Percentiles rank a stretch among this genome's conserved stretches.
These are phyloP conservation scores for Harmothoe impar DNA, from an alignment of 2,888 invertebrate genomes.

Conservation along the genomic window DNA sequence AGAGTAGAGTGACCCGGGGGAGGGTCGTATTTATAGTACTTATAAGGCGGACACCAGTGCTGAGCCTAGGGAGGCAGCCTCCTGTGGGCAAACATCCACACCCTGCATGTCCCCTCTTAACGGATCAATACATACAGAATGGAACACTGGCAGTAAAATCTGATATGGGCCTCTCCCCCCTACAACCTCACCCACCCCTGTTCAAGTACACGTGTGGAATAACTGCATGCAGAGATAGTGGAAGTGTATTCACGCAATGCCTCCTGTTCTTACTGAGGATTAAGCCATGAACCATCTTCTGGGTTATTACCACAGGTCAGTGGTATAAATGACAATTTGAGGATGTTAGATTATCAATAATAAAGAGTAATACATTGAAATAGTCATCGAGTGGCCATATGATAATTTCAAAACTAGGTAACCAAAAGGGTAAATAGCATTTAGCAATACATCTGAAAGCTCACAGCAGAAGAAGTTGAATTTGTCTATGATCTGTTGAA, in stretches of 20 bases:
- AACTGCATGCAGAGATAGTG: not conserved
- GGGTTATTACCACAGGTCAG: no score
- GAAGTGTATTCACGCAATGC: not conserved
- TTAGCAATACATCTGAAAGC: no score
- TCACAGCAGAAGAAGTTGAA: no score
- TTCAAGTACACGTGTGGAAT: slow-evolving; percentile 38
- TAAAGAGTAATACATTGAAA: no score
- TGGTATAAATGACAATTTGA: no score
- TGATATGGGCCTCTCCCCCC: not conserved
- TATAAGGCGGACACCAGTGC: not conserved
- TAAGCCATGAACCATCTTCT: not conserved
- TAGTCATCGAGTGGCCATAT: no score
- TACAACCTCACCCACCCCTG: not conserved
- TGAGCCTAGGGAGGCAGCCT: slow-evolving; percentile 13
- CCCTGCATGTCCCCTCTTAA: slow-evolving; percentile 32
- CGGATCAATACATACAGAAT: slow-evolving; percentile 41
- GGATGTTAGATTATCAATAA: no score
- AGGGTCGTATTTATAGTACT: slow-evolving; percentile 33
- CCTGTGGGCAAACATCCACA: not conserved
- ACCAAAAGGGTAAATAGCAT: no score
- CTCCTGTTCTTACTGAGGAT: not conserved
- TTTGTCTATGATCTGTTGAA: no score
- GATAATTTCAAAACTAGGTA: no score
- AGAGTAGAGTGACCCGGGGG: not conserved
- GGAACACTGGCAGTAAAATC: slow-evolving; percentile 27